Evolutionary conservation across 2,797 vertebrate species (phyloP).

Genomic region (Spinus pinus): DNA sequence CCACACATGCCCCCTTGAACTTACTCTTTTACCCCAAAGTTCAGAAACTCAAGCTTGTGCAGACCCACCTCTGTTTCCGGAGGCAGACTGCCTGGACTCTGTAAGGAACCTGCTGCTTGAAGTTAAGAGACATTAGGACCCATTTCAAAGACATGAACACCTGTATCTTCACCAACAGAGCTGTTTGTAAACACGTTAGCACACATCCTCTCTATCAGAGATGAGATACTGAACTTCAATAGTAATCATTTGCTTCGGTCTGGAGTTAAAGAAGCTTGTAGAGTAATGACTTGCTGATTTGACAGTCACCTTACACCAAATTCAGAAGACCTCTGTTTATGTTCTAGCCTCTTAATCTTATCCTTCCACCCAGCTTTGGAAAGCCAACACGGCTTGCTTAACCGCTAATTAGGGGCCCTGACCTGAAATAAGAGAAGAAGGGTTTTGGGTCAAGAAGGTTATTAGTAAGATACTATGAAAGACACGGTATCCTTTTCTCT

Average conservation of each 20-base stretch:
- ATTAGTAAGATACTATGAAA: background rate
- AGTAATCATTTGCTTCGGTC: background rate
- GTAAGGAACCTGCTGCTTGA: background rate
- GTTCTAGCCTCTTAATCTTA: background rate
- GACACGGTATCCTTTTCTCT: background rate
- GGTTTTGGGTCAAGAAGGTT: background rate
- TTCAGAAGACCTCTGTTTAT: background rate
- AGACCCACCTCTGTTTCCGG: background rate
- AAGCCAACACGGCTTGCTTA: background rate
- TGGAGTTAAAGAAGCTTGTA: background rate
- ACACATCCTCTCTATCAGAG: background rate
- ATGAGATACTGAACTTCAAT: background rate
- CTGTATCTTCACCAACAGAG: background rate
- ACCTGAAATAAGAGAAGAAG: background rate
- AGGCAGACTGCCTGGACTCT: too few relatives aligned
- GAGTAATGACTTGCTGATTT: background rate
- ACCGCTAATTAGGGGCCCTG: background rate
- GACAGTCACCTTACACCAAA: background rate
- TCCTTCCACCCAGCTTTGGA: background rate
- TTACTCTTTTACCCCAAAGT: background rate
- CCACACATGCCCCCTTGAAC: too few relatives aligned
- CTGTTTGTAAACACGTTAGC: fast-evolving
- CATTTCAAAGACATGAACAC: background rate
- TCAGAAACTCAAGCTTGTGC: background rate
- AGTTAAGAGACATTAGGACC: too few relatives aligned